Base-by-base conservation (phyloP, 2,888 invertebrate species). In the Vannuccia rotundouncinata region DNA sequence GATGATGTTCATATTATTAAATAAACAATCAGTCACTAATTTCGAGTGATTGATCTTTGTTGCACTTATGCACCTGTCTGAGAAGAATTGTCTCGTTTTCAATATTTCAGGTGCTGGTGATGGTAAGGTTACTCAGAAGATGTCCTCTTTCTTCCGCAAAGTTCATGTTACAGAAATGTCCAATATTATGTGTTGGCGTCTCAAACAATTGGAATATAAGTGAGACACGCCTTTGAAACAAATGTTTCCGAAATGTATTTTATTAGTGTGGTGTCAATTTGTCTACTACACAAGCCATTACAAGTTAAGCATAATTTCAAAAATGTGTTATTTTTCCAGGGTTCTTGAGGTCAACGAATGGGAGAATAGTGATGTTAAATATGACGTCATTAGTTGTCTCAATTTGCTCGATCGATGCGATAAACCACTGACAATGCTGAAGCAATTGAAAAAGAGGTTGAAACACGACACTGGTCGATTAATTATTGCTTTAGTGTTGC, bases 391-490 rank as follows among this genome's bases (percentile, higher is more conserved):
- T 83, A 91, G 92, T 82, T 96, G 95, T 89, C 89, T 99, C 82
- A 99, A 99, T 88, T 91, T 98, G 31, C 90, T 98, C 83, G 98
- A 99, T 89, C 92, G 98, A 79, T 96, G 96, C 89, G 93, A 92
- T 86, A 91, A 91, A 83, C 96, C 98, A 0, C 89, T 92, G 83
- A 91, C 92, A 79, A 90, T 98, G 84, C 89, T 99, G 83, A 89
- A 90, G 79, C 91, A 93, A 84, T 93, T 97, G 30, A 91, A 91
- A 83, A 86, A 89, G 27, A 91, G 92, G 0, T 89, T 98, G 74
- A 90, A 91, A 1, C 92, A 92, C 0, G 91, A 91, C 78, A 84
- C 83, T 27, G 95, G 95, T 0, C 89, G 91, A 29, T 90, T 94
- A 28, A 86, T 97, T 74, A 89, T 98, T n/a, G 96, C 96, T 0